phyloP scores from a whole-genome alignment of 2,888 invertebrate species.

The Rotaria sp. region DNA sequence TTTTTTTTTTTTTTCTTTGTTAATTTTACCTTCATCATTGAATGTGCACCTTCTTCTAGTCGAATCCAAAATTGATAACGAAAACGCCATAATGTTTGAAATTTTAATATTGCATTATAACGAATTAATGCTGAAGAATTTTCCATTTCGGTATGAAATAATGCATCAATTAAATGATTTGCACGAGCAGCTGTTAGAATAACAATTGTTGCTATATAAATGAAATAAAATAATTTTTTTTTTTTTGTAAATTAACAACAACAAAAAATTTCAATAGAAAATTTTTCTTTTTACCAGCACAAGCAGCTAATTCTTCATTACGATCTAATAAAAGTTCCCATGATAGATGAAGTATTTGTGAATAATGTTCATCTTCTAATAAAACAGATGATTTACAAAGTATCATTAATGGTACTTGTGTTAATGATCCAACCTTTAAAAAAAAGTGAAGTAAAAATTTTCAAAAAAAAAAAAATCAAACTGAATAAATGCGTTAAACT shows the following conservation, averaged over 20 bases:
- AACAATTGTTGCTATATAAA: constrained; percentile 45
- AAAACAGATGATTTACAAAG: constrained; percentile 82
- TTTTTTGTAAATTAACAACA: neutral
- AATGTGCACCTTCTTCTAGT: constrained; percentile 93
- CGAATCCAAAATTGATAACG: constrained; percentile 97
- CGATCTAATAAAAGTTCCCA: constrained; percentile 89
- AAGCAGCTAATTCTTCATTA: constrained; percentile 62
- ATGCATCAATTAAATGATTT: neutral
- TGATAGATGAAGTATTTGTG: constrained; percentile 78
- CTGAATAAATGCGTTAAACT: neutral
- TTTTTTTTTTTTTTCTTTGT: neutral
- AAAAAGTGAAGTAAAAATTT: too few species aligned
- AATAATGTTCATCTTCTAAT: constrained; percentile 72
- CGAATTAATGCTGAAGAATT: neutral
- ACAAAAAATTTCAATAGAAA: neutral
- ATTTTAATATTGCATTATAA: constrained; percentile 50
- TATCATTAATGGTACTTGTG: constrained; percentile 65
- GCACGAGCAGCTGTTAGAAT: constrained; percentile 38
- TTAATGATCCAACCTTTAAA: neutral
- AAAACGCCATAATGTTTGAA: constrained; percentile 89
- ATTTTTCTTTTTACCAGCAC: constrained; percentile 53
- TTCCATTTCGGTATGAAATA: neutral
- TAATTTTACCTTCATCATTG: constrained; percentile 72
- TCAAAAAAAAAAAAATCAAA: too few species aligned
- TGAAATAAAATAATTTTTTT: neutral